Conservation (phyloP, 2,797 vertebrate species). For the Alexandromys oeconomus region DNA sequence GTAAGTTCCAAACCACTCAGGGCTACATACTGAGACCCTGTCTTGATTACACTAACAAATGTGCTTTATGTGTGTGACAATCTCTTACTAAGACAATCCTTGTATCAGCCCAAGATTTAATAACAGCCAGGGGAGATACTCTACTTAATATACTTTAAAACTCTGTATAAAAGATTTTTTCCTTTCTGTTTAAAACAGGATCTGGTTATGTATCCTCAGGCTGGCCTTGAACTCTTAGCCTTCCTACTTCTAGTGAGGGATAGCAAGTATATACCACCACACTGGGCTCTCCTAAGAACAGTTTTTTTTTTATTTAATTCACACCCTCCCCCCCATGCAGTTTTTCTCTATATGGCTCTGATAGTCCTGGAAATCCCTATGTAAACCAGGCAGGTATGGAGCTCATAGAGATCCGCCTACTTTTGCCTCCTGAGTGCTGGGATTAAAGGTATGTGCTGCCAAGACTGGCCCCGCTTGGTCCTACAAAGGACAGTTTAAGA, state of each 20-base stretch:
- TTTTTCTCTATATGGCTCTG: background rate
- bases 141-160: background rate
- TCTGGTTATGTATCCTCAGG: background rate
- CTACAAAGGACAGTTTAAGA: slow-evolving; percentile 16
- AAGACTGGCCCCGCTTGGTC: background rate
- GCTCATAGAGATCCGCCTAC: background rate
- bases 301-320: background rate
- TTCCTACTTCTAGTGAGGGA: background rate
- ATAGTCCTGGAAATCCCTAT: background rate
- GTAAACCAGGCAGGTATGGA: background rate
- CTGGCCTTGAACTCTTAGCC: background rate
- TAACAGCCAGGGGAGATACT: background rate
- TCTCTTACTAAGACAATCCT: slow-evolving; percentile 41
- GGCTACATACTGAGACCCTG: background rate
- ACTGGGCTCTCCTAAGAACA: background rate
- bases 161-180: background rate
- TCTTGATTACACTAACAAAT: background rate
- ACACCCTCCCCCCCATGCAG: accelerated
- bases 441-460: background rate
- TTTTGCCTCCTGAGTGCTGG: background rate
- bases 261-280: background rate
- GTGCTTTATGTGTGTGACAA: background rate
- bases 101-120: slow-evolving; percentile 34
- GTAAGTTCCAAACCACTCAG: background rate
- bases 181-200: background rate